Percentiles rank a stretch among this genome's conserved stretches.
Conservation (phyloP, 1,140 invertebrate species). For the Drosophila orena region DNA sequence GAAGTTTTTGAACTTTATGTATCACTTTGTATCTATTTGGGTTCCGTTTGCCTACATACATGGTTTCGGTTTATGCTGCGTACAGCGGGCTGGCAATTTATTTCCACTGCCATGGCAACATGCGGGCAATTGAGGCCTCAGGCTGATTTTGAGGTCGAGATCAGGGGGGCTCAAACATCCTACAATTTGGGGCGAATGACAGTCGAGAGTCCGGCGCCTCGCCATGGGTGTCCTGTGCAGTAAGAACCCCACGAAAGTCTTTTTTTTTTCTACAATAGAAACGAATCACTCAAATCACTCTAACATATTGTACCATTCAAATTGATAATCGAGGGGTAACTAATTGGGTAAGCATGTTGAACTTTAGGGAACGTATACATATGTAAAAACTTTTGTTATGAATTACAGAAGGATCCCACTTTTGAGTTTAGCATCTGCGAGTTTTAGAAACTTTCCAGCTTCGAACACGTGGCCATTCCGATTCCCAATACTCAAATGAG, state of each 20-base stretch:
- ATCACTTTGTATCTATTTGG: conserved; percentile 13
- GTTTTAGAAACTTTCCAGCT: conserved; percentile 17
- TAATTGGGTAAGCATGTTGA: not conserved
- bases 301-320: too few species aligned
- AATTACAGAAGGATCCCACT: not conserved
- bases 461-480: conserved; percentile 43
- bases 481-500: conserved; percentile 70
- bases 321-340: not conserved
- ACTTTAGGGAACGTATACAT: not conserved
- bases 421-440: conserved; percentile 1
- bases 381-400: not conserved
- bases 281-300: too few species aligned
- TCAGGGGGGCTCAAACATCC: not conserved
- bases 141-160: not conserved
- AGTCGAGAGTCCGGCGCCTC: conserved; percentile 10
- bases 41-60: conserved; percentile 23
- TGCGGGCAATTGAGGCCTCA: conserved; percentile 20
- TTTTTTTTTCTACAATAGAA: too few species aligned
- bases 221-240: not conserved
- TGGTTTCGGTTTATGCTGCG: conserved; percentile 49
- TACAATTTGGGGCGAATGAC: conserved; percentile 28
- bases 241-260: not conserved
- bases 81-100: conserved; percentile 51
- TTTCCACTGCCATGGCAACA: conserved; percentile 56
- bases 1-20: conserved; percentile 34